A percentile compares a stretch with the other conserved stretches of the same genome.
Conservation (phyloP, 64 coral and sea anemone species). For the Montipora cactus region DNA sequence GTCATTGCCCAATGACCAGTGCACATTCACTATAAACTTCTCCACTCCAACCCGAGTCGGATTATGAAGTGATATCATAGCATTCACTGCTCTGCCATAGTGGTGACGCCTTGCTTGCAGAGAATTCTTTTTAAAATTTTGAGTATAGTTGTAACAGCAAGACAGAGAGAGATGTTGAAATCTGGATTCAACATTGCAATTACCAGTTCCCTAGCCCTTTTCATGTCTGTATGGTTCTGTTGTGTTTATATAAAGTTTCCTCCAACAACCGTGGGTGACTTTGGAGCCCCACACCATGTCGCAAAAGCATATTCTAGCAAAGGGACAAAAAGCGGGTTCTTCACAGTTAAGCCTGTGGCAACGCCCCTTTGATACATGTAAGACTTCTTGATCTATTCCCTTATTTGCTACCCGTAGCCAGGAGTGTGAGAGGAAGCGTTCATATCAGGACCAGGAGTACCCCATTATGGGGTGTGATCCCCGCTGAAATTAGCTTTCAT, state of each 20-base stretch:
- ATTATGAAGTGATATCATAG: slow-evolving; percentile 39
- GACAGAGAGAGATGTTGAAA: slow-evolving; percentile 51
- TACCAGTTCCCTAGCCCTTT: slow-evolving; percentile 52
- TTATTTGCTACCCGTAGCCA: background rate
- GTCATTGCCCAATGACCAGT: slow-evolving; percentile 45
- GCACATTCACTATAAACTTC: slow-evolving; percentile 46
- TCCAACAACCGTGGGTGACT: slow-evolving; percentile 26
- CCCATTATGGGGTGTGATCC: too few species aligned
- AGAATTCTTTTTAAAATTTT: slow-evolving; percentile 67
- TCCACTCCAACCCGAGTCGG: slow-evolving; percentile 30
- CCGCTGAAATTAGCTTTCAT: too few species aligned
- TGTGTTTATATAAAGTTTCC: slow-evolving; percentile 46
- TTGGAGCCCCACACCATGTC: background rate
- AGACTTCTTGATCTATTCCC: slow-evolving; percentile 21
- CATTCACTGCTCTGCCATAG: slow-evolving; percentile 50
- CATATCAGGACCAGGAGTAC: too few species aligned
- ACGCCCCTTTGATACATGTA: background rate
- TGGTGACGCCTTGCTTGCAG: slow-evolving; percentile 60
- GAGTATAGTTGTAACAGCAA: slow-evolving; percentile 63
- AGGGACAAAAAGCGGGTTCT: background rate
- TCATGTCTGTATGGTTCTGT: slow-evolving; percentile 50
- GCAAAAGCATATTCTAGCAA: background rate
- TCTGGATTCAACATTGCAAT: slow-evolving; percentile 44
- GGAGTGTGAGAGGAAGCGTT: too few species aligned
- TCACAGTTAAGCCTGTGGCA: slow-evolving; percentile 18